Conservation (phyloP, 2,113 vertebrate genomes). For the Megaleporinus macrocephalus region DNA sequence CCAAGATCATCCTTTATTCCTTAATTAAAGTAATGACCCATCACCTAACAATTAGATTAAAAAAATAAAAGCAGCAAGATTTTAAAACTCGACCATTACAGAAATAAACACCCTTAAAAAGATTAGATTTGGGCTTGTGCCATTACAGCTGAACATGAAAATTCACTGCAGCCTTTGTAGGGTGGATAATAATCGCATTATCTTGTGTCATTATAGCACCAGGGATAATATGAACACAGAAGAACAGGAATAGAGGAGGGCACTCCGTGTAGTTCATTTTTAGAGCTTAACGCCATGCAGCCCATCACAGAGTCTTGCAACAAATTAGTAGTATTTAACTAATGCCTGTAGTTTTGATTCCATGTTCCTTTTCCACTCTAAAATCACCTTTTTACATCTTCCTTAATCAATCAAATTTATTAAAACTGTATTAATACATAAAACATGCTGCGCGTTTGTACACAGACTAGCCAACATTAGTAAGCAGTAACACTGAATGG, state of each 20-base stretch:
- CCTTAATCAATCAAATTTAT: too few species aligned
- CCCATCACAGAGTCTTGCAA: not conserved
- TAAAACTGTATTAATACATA: too few species aligned
- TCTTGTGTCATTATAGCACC: not conserved
- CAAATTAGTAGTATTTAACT: not conserved
- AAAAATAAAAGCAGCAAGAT: conserved; percentile 8
- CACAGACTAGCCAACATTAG: too few species aligned
- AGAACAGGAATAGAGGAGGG: not conserved
- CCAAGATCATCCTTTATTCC: too few species aligned
- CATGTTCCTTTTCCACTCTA: not conserved
- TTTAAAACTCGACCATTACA: conserved; percentile 22
- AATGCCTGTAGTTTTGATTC: not conserved
- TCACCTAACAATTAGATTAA: conserved; percentile 37
- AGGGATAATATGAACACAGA: not conserved
- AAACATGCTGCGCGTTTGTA: too few species aligned
- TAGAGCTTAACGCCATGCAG: not conserved
- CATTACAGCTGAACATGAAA: not conserved
- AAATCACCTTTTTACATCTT: not conserved
- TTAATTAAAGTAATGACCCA: too few species aligned
- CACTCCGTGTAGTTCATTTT: not conserved
- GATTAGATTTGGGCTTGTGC: not conserved
- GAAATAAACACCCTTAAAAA: not conserved
- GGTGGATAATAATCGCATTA: conserved; percentile 13
- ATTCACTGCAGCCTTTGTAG: not conserved
- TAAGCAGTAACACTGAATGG: too few species aligned